phyloP scores from a whole-genome alignment of 2,113 vertebrate genomes.

The Eretmodus cyanostictus region DNA sequence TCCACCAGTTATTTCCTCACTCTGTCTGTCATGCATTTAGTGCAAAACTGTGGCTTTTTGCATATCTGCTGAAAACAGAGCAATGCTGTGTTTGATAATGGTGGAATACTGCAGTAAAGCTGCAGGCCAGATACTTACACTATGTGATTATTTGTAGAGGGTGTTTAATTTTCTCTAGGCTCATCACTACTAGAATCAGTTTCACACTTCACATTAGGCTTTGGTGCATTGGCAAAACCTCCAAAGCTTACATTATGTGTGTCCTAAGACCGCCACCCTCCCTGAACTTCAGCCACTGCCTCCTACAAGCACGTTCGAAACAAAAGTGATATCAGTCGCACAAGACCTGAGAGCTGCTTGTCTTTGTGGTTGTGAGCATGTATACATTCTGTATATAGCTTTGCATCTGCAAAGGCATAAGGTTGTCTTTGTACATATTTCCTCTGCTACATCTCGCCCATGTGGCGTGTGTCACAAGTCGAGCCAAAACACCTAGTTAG shows the following conservation, averaged over 20 bases:
- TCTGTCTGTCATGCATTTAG: background rate
- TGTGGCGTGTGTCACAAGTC: slow-evolving; percentile 4
- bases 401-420: background rate
- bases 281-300: background rate
- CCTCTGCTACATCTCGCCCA: slow-evolving; percentile 18
- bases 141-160: background rate
- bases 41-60: background rate
- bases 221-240: background rate
- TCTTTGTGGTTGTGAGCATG: background rate
- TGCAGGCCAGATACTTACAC: background rate
- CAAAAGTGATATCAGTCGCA: background rate
- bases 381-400: background rate
- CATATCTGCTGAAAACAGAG: background rate
- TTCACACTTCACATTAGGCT: background rate
- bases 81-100: background rate
- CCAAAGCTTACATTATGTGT: background rate
- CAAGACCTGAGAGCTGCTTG: background rate
- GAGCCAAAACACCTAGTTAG: slow-evolving; percentile 33
- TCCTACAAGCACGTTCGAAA: background rate
- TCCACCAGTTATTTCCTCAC: background rate
- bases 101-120: background rate
- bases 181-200: background rate
- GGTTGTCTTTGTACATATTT: background rate
- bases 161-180: background rate
- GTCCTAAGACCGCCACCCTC: background rate